Percentiles rank a stretch among this genome's conserved stretches.
phyloP scores from a whole-genome alignment of 2,113 vertebrate species.

The Tringa solitaria region DNA sequence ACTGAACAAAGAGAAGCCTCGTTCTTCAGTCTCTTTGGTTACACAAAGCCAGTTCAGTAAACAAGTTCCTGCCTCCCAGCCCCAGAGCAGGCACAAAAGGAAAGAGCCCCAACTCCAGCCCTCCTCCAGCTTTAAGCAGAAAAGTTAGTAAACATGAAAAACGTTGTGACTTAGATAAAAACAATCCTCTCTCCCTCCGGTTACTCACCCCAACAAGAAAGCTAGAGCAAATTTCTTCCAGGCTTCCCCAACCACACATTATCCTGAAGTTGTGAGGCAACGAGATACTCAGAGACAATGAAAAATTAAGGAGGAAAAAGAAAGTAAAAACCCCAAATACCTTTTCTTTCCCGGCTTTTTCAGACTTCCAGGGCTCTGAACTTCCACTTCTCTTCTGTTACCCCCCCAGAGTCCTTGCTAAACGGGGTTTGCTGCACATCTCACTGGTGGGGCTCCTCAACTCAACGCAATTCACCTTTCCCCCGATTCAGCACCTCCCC shows the following conservation, averaged over 20 bases:
- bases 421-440: background rate
- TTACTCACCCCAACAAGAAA: background rate
- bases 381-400: accelerated
- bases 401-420: background rate
- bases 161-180: accelerated
- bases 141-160: background rate
- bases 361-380: accelerated
- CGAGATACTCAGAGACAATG: accelerated
- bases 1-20: background rate
- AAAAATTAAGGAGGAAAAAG: background rate
- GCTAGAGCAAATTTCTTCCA: background rate
- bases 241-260: accelerated
- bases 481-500: background rate
- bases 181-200: background rate
- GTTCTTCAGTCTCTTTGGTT: background rate
- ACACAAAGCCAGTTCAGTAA: background rate
- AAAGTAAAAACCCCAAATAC: accelerated
- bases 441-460: accelerated
- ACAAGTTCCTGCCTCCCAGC: background rate
- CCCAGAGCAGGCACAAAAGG: background rate
- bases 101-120: background rate
- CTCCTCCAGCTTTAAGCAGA: background rate
- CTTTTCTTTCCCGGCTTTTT: background rate
- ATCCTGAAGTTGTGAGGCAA: accelerated
- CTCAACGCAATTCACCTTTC: background rate